Conservation (phyloP, 2,888 invertebrate species). For the Drosophila incognita region DNA sequence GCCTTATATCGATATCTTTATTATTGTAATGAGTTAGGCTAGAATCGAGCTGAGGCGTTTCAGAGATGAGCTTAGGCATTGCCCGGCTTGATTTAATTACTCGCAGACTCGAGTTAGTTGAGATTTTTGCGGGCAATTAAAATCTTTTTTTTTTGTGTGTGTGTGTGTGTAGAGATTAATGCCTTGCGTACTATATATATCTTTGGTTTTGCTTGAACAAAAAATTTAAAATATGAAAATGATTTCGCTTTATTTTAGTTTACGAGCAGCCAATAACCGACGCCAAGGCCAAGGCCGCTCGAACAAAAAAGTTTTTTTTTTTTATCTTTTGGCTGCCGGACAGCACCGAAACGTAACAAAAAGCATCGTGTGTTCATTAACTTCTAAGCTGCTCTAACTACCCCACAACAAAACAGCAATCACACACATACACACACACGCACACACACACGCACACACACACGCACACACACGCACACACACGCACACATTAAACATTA, state of each 20-base stretch:
- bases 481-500: constrained; percentile 30
- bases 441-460: constrained; percentile 3
- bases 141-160: background rate
- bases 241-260: constrained; percentile 76
- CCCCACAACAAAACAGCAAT: constrained; percentile 34
- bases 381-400: constrained; percentile 75
- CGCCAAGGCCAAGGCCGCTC: constrained; percentile 76
- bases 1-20: constrained; percentile 40
- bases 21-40: constrained; percentile 24
- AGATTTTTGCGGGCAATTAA: constrained; percentile 9
- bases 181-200: constrained; percentile 32
- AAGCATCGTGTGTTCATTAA: constrained; percentile 64
- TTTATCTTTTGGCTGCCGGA: constrained; percentile 16
- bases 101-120: background rate
- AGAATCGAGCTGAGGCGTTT: background rate
- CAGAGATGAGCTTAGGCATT: constrained; percentile 5
- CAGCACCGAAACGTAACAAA: constrained; percentile 40
- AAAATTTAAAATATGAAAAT: constrained; percentile 23
- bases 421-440: constrained; percentile 8
- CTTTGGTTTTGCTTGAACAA: constrained; percentile 17
- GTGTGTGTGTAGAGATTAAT: constrained; percentile 6
- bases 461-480: background rate
- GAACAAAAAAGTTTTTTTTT: constrained; percentile 12
- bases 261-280: constrained; percentile 77
- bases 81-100: constrained; percentile 1